Conservation (phyloP, 2,797 vertebrate genomes). For the Florisuga fusca region DNA sequence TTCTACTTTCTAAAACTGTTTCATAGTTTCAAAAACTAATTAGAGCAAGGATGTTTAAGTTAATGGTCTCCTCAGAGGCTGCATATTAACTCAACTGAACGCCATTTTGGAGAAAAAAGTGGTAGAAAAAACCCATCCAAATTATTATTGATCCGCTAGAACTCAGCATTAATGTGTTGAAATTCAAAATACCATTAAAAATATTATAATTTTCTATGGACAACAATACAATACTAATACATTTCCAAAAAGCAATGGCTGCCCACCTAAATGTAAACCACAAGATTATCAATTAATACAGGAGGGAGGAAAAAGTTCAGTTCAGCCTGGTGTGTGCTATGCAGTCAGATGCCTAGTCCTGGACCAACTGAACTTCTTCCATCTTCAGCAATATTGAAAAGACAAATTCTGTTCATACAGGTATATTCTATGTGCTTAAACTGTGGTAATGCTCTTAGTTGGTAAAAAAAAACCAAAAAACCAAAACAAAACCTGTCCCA, state of each 20-base stretch:
- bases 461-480: not conserved
- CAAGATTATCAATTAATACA: not conserved
- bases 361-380: not conserved
- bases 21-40: not conserved
- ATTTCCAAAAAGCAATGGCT: no score
- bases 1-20: not conserved
- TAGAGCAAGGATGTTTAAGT: not conserved
- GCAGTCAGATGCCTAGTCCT: not conserved
- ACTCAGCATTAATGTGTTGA: not conserved
- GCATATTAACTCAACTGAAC: not conserved
- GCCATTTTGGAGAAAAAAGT: not conserved
- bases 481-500: no score
- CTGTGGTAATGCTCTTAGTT: not conserved
- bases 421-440: not conserved
- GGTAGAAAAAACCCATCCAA: not conserved
- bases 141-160: not conserved
- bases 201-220: not conserved
- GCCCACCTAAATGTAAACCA: not conserved
- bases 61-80: not conserved
- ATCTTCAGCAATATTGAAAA: not conserved
- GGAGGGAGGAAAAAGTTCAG: not conserved
- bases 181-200: not conserved
- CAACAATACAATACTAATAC: no score
- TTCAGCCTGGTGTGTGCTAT: not conserved
- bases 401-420: not conserved